A percentile compares a stretch with the other conserved stretches of the same genome.
These are phyloP conservation scores for Phocoena sinus DNA, from an alignment of 2,113 vertebrate genomes.

Conservation along the genomic window DNA sequence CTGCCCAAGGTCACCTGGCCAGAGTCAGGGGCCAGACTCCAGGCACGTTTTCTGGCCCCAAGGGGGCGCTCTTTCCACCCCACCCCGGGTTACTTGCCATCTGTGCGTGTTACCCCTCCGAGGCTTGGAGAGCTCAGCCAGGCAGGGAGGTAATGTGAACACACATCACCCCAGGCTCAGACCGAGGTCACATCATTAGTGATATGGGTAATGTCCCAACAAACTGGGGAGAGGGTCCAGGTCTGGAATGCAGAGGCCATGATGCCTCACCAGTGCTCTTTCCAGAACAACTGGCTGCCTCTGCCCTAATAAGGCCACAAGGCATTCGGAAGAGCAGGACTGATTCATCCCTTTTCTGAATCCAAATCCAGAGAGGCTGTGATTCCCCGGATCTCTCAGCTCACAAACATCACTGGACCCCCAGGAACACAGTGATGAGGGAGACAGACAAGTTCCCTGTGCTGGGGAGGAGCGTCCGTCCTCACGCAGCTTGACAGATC, in stretches of 20 bases:
- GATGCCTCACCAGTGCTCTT: no score
- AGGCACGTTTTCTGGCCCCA: not conserved
- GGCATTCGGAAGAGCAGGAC: not conserved
- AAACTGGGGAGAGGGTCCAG: rapidly evolving
- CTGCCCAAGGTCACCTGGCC: not conserved
- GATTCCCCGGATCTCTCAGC: not conserved
- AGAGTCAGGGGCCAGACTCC: not conserved
- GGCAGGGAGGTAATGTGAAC: not conserved
- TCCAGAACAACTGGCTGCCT: not conserved
- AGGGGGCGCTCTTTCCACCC: no score
- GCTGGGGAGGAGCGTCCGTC: not conserved
- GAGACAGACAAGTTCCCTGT: not conserved
- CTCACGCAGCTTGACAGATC: rapidly evolving
- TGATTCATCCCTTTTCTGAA: not conserved
- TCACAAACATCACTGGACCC: not conserved
- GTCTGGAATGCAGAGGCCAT: not conserved
- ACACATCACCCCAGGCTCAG: not conserved
- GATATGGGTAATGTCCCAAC: no score
- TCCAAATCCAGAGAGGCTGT: not conserved
- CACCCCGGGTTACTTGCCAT: rapidly evolving
- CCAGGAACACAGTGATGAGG: rapidly evolving
- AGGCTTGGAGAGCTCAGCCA: not conserved
- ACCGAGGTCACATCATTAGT: not conserved
- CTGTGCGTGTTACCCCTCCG: rapidly evolving
- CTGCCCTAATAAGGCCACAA: not conserved